Percentiles rank a stretch among this genome's conserved stretches.
These are phyloP conservation scores for Gadus macrocephalus DNA, from an alignment of 2,113 vertebrate genomes.

Conservation along the genomic window DNA sequence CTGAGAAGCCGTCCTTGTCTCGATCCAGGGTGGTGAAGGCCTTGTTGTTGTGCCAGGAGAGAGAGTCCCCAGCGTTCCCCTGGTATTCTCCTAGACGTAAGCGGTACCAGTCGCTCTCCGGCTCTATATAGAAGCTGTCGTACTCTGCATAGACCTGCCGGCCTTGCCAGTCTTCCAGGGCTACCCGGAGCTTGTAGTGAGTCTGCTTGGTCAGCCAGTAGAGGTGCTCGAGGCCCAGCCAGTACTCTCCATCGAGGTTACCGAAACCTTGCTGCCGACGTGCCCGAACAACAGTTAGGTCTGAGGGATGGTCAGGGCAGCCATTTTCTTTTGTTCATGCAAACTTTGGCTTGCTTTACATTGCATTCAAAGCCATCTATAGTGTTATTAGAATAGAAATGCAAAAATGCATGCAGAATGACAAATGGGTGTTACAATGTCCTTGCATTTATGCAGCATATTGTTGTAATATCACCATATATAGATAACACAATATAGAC, in stretches of 20 bases:
- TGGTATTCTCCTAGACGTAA: conserved; percentile 82
- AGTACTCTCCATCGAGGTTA: conserved; percentile 84
- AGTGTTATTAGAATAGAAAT: too few relatives aligned
- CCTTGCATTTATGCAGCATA: too few relatives aligned
- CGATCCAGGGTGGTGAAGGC: conserved; percentile 87
- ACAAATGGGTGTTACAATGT: too few relatives aligned
- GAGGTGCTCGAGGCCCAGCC: conserved; percentile 84
- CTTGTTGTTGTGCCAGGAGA: conserved; percentile 89
- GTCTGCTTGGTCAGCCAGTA: conserved; percentile 79
- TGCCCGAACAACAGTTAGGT: background rate
- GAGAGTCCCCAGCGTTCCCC: conserved; percentile 84
- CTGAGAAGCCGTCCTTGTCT: conserved; percentile 81
- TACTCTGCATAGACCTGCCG: conserved; percentile 79
- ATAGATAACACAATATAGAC: too few relatives aligned
- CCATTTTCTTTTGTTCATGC: too few relatives aligned
- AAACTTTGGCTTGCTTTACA: too few relatives aligned
- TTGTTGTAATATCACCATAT: too few relatives aligned
- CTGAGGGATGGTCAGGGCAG: background rate
- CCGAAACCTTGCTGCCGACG: conserved; percentile 81
- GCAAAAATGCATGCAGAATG: too few relatives aligned
- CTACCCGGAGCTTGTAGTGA: conserved; percentile 77
- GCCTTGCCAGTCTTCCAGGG: conserved; percentile 87
- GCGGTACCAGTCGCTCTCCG: conserved; percentile 84
- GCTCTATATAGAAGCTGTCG: conserved; percentile 79
- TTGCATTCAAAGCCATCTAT: too few relatives aligned